Conservation (phyloP, 2,113 vertebrate species). For the Brachyhypopomus occidentalis region DNA sequence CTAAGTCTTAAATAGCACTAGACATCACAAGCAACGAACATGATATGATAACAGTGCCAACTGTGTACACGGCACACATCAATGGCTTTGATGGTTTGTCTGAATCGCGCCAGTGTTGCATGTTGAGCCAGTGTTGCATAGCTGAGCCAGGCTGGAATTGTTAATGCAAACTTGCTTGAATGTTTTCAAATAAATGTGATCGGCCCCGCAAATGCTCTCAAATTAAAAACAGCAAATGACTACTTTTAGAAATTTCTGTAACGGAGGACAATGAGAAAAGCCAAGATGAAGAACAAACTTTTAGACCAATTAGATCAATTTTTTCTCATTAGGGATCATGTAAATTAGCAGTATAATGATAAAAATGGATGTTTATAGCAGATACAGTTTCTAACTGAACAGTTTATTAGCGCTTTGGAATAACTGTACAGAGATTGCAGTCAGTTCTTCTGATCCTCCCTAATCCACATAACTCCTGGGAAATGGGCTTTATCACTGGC, state of each 20-base stretch:
- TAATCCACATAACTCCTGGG: slow-evolving; percentile 26
- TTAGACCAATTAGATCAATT: neutral
- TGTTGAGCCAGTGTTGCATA: neutral
- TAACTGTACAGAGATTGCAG: neutral
- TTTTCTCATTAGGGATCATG: neutral
- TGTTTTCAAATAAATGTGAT: neutral
- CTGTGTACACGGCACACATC: slow-evolving; percentile 34
- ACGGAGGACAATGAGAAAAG: neutral
- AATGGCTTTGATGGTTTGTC: slow-evolving; percentile 4
- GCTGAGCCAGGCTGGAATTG: neutral
- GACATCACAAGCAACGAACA: slow-evolving; percentile 20
- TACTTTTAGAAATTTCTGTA: too few relatives aligned
- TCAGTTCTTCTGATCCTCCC: slow-evolving; percentile 9
- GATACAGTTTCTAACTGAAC: too few relatives aligned
- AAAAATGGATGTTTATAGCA: neutral
- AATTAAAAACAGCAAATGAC: too few relatives aligned
- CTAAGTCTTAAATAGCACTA: slow-evolving; percentile 46
- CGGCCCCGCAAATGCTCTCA: too few relatives aligned
- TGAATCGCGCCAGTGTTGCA: neutral
- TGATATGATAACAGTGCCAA: slow-evolving; percentile 39
- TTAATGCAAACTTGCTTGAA: neutral
- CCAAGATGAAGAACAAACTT: neutral
- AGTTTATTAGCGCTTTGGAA: too few relatives aligned
- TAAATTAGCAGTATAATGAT: neutral
- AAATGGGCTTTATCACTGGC: slow-evolving; percentile 7